A percentile compares a stretch with the other conserved stretches of the same genome.
These are phyloP conservation scores for Erpetoichthys calabaricus DNA, from an alignment of 2,797 vertebrate genomes.

Conservation along the genomic window DNA sequence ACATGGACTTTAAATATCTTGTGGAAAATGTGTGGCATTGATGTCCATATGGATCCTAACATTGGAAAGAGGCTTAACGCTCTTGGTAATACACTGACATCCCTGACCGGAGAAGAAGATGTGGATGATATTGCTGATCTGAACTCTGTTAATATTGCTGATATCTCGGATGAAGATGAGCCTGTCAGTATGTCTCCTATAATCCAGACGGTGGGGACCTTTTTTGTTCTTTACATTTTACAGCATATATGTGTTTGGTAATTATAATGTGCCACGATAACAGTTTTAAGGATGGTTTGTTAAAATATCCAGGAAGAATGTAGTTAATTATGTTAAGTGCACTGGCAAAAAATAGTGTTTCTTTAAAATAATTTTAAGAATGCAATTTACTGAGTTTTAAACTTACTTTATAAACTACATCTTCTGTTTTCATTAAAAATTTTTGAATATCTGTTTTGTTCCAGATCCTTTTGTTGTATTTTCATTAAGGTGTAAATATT, in stretches of 20 bases:
- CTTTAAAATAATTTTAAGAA: background rate
- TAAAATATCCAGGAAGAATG: no score
- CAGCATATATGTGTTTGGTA: no score
- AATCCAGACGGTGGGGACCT: constrained; percentile 64
- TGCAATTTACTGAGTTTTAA: no score
- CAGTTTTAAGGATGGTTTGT: no score
- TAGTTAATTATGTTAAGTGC: constrained; percentile 2
- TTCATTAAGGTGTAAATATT: no score
- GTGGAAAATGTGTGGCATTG: constrained; percentile 98
- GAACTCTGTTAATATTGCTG: constrained; percentile 78
- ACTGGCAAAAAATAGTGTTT: constrained; percentile 7
- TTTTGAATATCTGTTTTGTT: no score
- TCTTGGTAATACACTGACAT: constrained; percentile 90
- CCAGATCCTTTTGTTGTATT: no score
- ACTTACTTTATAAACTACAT: no score
- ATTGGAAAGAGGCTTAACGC: constrained; percentile 92
- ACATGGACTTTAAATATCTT: constrained; percentile 96
- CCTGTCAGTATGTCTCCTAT: constrained; percentile 79
- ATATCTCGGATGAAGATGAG: constrained; percentile 90
- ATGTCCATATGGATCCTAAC: constrained; percentile 98
- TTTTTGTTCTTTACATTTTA: no score
- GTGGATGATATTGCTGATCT: constrained; percentile 83
- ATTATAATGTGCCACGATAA: no score
- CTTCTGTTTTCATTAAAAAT: no score
- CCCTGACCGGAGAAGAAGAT: constrained; percentile 89